A percentile compares a stretch with the other conserved stretches of the same genome.
These are phyloP conservation scores for Stenodema calcarata DNA, from an alignment of 2,888 invertebrate species.

Conservation along the genomic window DNA sequence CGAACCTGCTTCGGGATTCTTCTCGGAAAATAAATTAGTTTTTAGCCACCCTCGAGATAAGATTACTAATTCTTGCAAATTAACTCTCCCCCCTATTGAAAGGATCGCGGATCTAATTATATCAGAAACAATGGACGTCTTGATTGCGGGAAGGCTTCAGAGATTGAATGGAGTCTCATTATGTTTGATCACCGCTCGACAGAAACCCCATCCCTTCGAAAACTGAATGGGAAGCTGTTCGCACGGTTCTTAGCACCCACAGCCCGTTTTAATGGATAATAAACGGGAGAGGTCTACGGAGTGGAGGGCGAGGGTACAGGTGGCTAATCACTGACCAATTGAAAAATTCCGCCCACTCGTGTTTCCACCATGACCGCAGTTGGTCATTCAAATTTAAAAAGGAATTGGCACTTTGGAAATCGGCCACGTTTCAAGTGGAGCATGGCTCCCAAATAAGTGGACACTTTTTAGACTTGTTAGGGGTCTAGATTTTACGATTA, in stretches of 20 bases:
- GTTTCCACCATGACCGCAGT: background rate
- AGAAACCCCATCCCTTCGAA: background rate
- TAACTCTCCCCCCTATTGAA: background rate
- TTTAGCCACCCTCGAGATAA: background rate
- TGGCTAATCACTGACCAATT: background rate
- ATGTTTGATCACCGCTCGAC: constrained; percentile 24
- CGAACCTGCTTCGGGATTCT: background rate
- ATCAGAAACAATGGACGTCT: constrained; percentile 26
- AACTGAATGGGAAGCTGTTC: constrained; percentile 13
- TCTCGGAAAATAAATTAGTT: background rate
- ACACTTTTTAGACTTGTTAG: too few relatives aligned
- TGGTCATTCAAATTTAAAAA: background rate
- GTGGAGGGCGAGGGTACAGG: background rate
- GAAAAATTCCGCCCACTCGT: background rate
- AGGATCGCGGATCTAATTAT: constrained; percentile 22
- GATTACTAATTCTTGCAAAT: background rate
- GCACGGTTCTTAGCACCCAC: background rate
- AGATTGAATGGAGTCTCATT: constrained; percentile 30
- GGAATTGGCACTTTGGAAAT: background rate
- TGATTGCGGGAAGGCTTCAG: constrained; percentile 8
- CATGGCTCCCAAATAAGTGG: too few relatives aligned
- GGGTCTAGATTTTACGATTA: too few relatives aligned
- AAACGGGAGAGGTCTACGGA: background rate
- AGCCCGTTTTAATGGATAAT: constrained; percentile 21
- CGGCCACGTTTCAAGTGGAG: background rate